phyloP scores from a whole-genome alignment of 2,113 vertebrate species.

The Caranx ignobilis region DNA sequence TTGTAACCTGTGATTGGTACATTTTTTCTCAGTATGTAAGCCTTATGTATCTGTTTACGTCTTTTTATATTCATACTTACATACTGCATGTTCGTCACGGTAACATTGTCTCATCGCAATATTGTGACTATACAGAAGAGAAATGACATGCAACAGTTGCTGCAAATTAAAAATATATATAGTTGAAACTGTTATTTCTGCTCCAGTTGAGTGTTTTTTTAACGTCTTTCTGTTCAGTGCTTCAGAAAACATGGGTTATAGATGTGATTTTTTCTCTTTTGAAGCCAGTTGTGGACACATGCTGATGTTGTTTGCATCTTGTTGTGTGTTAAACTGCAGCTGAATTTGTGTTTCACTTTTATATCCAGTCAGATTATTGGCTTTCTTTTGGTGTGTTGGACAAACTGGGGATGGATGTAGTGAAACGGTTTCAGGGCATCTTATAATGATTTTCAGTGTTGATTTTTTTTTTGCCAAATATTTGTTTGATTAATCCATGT shows the following conservation, averaged over 20 bases:
- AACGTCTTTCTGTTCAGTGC: neutral
- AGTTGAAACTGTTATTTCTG: slow-evolving; percentile 49
- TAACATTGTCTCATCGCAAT: slow-evolving; percentile 32
- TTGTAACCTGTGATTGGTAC: slow-evolving; percentile 69
- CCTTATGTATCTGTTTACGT: slow-evolving; percentile 84
- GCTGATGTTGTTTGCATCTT: neutral
- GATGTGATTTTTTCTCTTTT: neutral
- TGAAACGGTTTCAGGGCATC: no score
- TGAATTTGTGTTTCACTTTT: slow-evolving; percentile 1
- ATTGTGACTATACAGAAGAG: slow-evolving; percentile 49
- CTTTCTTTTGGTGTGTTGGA: neutral
- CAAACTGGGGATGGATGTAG: neutral
- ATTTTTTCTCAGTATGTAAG: slow-evolving; percentile 83
- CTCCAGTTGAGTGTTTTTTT: neutral
- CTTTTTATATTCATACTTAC: slow-evolving; percentile 67
- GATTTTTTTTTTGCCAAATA: neutral
- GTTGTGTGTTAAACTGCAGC: neutral
- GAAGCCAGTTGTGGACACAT: neutral
- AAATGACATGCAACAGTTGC: slow-evolving; percentile 71
- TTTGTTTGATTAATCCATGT: neutral
- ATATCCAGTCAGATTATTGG: neutral
- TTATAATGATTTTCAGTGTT: neutral
- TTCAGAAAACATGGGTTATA: neutral
- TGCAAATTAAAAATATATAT: slow-evolving; percentile 78
- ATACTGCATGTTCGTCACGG: slow-evolving; percentile 58